Evolutionary conservation across 2,888 invertebrate genomes (phyloP), one percentile per base, ranked within the genome.

Genomic region (Mimachlamys varia): DNA sequence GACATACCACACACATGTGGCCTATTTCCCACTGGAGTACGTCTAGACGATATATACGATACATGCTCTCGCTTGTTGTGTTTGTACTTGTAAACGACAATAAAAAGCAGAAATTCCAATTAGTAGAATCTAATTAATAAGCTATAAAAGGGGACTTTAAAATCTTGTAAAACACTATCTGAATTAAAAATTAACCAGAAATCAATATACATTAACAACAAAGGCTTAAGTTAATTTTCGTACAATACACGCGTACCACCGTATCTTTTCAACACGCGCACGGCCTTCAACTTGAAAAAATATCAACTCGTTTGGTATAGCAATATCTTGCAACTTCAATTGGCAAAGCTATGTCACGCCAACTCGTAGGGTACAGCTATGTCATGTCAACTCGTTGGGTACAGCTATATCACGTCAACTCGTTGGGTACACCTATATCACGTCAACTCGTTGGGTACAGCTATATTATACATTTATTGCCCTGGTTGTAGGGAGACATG

Each of bases 51-150:
- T 76, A 33, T 33, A 76, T 12, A 22, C 10, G 76, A 76, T 76
- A 33, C 76, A 76, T 27, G 76, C 76, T 33, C 76, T 33, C 33
- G 33, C 33, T 76, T 76, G 76, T 27, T 76, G 76, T 76, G 76
- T 76, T 76, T 33, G 10, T 2, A 33, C 27, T 33, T 76, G 76
- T 27, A 27, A 76, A 27, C 27, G 76, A 76, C 33, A 76, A 19
- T 76, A 76, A 76, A 76, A 27, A 76, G 76, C 76, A 33, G 76
- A 22, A 33, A 76, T 76, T 76, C 76, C 76, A 76, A 76, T 76
- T 76, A 76, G 76, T 76, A 33, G 33, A 76, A 76, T 76, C 33
- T 76, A 76, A 22, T 76, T 76, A 76, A 76, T 76, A 76, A 76
- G 27, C 76, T 13, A 76, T 76, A 76, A 76, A 76, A 76, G 2